Percentiles rank a stretch among this genome's conserved stretches.
Conservation (phyloP, 1,140 invertebrate species). For the Glossosoma conforme region DNA sequence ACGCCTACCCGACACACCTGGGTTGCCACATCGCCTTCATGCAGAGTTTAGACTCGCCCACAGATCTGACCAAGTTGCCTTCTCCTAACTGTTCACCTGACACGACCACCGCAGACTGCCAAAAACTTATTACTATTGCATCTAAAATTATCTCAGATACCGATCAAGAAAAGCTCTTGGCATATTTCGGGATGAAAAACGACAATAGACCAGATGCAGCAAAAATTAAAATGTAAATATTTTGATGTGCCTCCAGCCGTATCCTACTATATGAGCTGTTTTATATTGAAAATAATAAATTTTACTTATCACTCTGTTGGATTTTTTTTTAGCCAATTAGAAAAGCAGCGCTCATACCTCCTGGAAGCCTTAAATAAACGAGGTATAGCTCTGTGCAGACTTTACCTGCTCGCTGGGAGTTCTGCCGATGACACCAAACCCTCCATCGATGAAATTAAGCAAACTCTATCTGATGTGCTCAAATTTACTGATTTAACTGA, state of each 20-base stretch:
- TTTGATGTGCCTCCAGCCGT: background rate
- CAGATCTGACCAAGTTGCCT: conserved; percentile 47
- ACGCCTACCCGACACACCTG: conserved; percentile 66
- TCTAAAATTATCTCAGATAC: conserved; percentile 65
- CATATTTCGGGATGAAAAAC: conserved; percentile 74
- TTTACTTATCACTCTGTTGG: background rate
- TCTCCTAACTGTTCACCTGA: conserved; percentile 42
- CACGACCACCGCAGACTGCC: conserved; percentile 50
- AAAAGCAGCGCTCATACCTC: conserved; percentile 71
- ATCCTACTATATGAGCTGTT: background rate
- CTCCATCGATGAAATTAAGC: conserved; percentile 55
- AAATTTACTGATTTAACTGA: conserved; percentile 77
- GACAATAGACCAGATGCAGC: conserved; percentile 70
- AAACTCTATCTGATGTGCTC: conserved; percentile 64
- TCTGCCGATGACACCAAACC: conserved; percentile 38
- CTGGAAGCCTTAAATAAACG: conserved; percentile 73
- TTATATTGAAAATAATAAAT: background rate
- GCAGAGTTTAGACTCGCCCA: conserved; percentile 63
- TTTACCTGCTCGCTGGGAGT: conserved; percentile 47
- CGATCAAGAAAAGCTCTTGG: conserved; percentile 69
- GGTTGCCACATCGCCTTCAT: conserved; percentile 69
- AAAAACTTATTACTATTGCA: conserved; percentile 55
- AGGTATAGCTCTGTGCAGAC: conserved; percentile 66
- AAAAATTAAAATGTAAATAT: conserved; percentile 69
- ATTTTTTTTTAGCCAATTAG: conserved; percentile 62